Conservation (phyloP, 2,113 vertebrate species). For the Chionomys nivalis region DNA sequence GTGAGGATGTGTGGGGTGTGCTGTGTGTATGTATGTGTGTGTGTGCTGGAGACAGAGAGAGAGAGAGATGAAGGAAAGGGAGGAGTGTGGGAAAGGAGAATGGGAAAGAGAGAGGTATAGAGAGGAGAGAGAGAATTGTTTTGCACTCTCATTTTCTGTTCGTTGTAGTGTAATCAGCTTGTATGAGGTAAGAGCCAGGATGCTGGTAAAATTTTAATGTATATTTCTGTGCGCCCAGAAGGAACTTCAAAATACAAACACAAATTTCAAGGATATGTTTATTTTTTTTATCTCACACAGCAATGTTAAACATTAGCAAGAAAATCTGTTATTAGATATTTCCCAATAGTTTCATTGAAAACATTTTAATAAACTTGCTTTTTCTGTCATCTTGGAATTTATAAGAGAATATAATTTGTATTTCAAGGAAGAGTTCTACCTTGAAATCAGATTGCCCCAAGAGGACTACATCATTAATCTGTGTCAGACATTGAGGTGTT, state of each 20-base stretch:
- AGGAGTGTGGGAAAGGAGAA: neutral
- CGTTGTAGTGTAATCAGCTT: neutral
- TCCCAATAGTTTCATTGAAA: conserved; percentile 36
- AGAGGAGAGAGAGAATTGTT: neutral
- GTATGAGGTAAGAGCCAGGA: neutral
- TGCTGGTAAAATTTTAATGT: neutral
- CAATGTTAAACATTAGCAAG: conserved; percentile 3
- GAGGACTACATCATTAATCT: conserved; percentile 36
- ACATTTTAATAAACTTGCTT: neutral
- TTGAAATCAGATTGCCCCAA: conserved; percentile 48
- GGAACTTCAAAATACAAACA: conserved; percentile 23
- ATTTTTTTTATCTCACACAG: neutral
- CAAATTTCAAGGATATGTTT: conserved; percentile 8
- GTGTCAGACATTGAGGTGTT: conserved; percentile 39
- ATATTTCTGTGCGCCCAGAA: neutral
- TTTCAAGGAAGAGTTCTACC: conserved; percentile 26
- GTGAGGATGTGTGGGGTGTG: no score
- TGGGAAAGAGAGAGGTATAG: neutral
- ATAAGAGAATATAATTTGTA: neutral
- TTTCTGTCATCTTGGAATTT: conserved; percentile 60
- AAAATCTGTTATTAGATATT: neutral
- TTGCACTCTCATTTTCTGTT: neutral
- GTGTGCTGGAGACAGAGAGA: neutral
- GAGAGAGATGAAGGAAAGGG: neutral
- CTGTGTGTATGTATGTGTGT: no score